Base-by-base conservation (phyloP, 2,888 invertebrate genomes). In the Plebejus argus region DNA sequence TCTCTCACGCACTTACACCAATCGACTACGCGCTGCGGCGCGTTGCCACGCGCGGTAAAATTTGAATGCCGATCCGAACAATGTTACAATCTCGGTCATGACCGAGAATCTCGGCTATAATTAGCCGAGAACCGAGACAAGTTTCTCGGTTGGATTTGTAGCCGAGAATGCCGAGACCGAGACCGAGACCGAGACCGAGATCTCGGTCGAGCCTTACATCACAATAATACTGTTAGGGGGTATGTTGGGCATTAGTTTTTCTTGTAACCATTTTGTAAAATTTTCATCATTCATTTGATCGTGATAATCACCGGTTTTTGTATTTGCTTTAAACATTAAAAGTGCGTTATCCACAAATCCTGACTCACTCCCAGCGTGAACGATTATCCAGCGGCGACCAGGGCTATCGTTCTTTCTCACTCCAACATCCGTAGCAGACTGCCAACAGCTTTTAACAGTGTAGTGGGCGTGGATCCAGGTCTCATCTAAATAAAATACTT, bases 381-480 rank as follows among this genome's bases (percentile, higher is more conserved):
- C 78, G 33, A 79, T 77, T 77, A 79, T 77, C 79, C 79, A 78
- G 28, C 77, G 78, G 66, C 78, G 78, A 76, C 81, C 79, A 71
- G 81, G 78, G 77, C 79, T 79, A 77, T 80, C 79, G 61, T 79
- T 80, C 70, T 76, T 74, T 78, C 66, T 80, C 75, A 81, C 79
- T 70, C 80, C 78, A 39, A 71, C 58, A 76, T 78, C 78, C n/a
- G 78, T 77, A 20, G 70, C 28, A 66, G 76, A 56, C 76, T 79
- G 78, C 79, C 82, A 78, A 78, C 80, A 80, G 71, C 76, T 80
- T 78, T 78, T 78, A 12, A 80, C 80, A 0, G 82, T 81, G 76
- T 78, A 78, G 71, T 71, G 78, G 7, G 78, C 35, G 39, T 45
- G 76, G 23, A 49, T 76, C 76, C 66, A 76, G n/a, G 76, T 76